Evolutionary conservation across 1,140 invertebrate genomes (phyloP), one percentile per base, ranked within the genome.

Genomic region (Drosophila neocordata): DNA sequence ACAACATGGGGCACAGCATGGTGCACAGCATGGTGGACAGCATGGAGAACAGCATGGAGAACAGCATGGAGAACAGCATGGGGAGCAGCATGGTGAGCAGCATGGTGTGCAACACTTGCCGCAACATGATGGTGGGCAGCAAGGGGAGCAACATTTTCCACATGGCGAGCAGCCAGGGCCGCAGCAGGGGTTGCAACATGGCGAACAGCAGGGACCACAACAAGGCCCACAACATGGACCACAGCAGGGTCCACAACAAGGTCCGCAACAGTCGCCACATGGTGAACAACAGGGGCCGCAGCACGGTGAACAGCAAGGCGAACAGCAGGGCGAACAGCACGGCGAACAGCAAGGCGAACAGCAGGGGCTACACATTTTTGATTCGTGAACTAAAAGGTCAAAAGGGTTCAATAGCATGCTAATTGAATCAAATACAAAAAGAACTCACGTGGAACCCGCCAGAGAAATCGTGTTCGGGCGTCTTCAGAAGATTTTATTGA

Each of bases 341-440:
- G 71, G 35, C 1, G n/a, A 20, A 27, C 55, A 62, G 59, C 60
- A 69, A 0, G 66, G 57, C 9, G 27, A 48, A 70, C 57, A 64
- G 51, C 71, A 82, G 18, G 79, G 24, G 65, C 69, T 83, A 65
- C 83, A 88, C 83, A 88, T 88, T 44, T 65, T 79, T 35, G 59
- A 68, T 72, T 74, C 68, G 65, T 63, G 4, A 48, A 11, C 57
- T 59, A 15, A 20, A 59, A 38, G 35, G 35, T 11, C 15, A 48
- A 48, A 48, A 5, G 48, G 24, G 48, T 56, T 67, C 15, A 12
- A 12, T 1, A n/a, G 4, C 1, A 6, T 2, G n/a, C 1, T 8
- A 2, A 5, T 27, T 38, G 5, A 8, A 0, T 4, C n/a, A n/a
- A 4, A 13, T 41, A 5, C 34, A 20, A 27, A 34, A 6, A 12